These are phyloP conservation scores for Sylvia atricapilla DNA, from an alignment of 2,113 vertebrate species.

Conservation along the genomic window DNA sequence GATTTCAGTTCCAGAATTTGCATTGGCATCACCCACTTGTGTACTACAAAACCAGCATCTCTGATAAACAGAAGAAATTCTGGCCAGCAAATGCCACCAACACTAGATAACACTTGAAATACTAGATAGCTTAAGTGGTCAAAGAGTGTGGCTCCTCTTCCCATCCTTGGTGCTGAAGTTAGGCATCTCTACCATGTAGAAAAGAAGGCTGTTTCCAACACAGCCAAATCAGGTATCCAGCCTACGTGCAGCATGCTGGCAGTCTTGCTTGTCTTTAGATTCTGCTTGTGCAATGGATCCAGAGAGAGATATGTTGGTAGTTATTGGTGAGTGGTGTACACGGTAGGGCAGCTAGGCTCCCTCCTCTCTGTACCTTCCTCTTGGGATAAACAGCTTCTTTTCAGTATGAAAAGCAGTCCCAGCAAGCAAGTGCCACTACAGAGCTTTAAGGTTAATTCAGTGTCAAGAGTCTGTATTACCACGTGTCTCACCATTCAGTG, in stretches of 20 bases:
- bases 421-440: not conserved
- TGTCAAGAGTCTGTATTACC: fast-evolving
- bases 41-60: not conserved
- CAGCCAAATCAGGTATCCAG: not conserved
- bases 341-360: not conserved
- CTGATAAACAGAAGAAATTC: not conserved
- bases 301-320: fast-evolving
- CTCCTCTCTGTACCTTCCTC: not conserved
- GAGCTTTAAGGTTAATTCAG: not conserved
- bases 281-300: not conserved
- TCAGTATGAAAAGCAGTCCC: not conserved
- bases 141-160: not conserved
- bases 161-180: not conserved
- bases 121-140: not conserved
- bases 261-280: not conserved
- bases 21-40: not conserved
- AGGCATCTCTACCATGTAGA: fast-evolving
- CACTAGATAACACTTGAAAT: not conserved
- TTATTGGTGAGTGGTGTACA: not conserved
- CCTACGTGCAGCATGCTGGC: not conserved
- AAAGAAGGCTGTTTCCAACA: not conserved
- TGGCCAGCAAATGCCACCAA: not conserved
- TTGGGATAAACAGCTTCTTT: not conserved
- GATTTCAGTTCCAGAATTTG: not conserved
- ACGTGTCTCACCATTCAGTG: not conserved